A percentile compares a stretch with the other conserved stretches of the same genome.
phyloP scores from a whole-genome alignment of 2,797 vertebrate genomes.

The Lepus townsendii region DNA sequence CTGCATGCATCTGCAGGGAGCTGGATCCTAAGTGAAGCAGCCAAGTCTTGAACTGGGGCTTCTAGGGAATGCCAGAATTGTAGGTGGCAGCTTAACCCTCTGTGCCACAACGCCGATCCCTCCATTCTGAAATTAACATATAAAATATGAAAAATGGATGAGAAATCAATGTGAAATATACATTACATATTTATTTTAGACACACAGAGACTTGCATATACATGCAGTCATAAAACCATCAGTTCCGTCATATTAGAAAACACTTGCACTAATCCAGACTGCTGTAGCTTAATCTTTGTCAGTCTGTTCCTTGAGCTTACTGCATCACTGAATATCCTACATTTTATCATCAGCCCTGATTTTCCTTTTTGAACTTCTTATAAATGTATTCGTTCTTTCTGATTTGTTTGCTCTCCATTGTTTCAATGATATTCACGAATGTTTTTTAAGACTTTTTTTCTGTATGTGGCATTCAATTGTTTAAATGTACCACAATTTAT shows the following conservation, averaged over 20 bases:
- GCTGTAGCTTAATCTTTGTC: not conserved
- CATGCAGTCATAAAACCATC: not conserved
- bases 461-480: not conserved
- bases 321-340: too few species aligned
- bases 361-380: not conserved
- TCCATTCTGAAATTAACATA: not conserved
- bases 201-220: not conserved
- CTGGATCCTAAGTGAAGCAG: too few species aligned
- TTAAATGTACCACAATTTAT: not conserved
- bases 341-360: not conserved
- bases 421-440: not conserved
- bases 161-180: not conserved
- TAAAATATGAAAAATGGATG: not conserved
- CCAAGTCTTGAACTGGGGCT: too few species aligned
- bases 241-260: not conserved
- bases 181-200: not conserved
- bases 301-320: not conserved
- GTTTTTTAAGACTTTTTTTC: not conserved
- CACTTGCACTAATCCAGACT: not conserved
- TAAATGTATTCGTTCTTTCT: not conserved
- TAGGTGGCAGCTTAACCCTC: too few species aligned
- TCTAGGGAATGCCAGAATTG: too few species aligned
- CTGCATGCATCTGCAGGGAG: too few species aligned
- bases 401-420: not conserved
- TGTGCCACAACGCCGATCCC: too few species aligned